phyloP scores from a whole-genome alignment of 37 sponge, comb jelly and placozoan genomes.

The Eunapius fragilis region DNA sequence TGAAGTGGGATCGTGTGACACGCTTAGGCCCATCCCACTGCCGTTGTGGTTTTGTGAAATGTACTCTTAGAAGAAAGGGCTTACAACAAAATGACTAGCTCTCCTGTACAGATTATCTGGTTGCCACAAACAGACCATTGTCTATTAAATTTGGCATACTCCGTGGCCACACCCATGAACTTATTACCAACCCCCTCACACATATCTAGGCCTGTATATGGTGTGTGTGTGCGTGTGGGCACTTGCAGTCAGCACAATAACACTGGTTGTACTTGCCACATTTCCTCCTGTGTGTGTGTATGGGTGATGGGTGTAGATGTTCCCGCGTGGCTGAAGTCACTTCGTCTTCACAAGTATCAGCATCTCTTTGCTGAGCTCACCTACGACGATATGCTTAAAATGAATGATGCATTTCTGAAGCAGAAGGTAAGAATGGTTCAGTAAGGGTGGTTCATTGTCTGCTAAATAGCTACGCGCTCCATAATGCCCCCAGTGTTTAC shows the following conservation, averaged over 20 bases:
- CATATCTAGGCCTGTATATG: neutral
- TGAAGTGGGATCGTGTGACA: neutral
- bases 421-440: constrained; percentile 43
- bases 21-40: neutral
- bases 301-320: constrained; percentile 81
- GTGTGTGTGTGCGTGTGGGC: constrained; percentile 26
- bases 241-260: neutral
- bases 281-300: neutral
- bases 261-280: neutral
- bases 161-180: neutral
- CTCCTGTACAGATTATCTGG: neutral
- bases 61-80: neutral
- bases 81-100: neutral
- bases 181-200: neutral
- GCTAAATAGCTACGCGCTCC: neutral
- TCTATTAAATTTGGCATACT: neutral
- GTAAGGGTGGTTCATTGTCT: neutral
- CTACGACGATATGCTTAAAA: constrained; percentile 79
- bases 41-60: neutral
- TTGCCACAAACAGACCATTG: neutral
- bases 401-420: constrained; percentile 71
- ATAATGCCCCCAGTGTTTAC: no score
- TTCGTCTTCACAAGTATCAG: constrained; percentile 93
- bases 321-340: constrained; percentile 84
- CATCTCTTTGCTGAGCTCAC: constrained; percentile 75